Evolutionary conservation across 1,140 invertebrate genomes (phyloP).

Genomic region (Penaeus indicus): DNA sequence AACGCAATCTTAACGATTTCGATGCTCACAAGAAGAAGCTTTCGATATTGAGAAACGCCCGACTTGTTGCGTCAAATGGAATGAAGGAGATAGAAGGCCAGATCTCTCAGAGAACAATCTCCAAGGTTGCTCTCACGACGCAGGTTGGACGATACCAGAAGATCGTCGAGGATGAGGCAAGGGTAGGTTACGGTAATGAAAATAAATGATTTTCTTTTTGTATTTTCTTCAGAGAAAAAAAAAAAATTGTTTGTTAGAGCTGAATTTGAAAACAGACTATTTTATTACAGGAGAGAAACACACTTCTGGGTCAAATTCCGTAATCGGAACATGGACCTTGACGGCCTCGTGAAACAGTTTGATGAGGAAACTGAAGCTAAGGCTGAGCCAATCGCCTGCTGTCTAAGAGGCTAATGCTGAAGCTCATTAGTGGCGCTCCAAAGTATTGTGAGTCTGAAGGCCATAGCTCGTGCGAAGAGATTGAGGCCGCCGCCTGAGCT

Average conservation of each 20-base stretch:
- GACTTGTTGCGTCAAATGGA: constrained; percentile 52
- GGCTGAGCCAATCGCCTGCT: constrained; percentile 76
- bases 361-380: constrained; percentile 73
- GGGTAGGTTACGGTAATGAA: constrained; percentile 17
- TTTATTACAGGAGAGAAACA: constrained; percentile 72
- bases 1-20: constrained; percentile 79
- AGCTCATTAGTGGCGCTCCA: constrained; percentile 52
- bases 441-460: constrained; percentile 57
- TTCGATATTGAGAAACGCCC: constrained; percentile 70
- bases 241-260: neutral
- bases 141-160: constrained; percentile 55
- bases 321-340: constrained; percentile 72
- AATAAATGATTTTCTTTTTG: neutral
- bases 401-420: constrained; percentile 67
- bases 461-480: constrained; percentile 54
- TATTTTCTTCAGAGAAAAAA: neutral
- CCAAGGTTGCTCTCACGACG: constrained; percentile 69
- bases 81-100: constrained; percentile 75
- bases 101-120: constrained; percentile 73
- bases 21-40: constrained; percentile 97
- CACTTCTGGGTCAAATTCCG: constrained; percentile 53
- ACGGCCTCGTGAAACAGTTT: constrained; percentile 75
- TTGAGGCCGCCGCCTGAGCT: constrained; percentile 57
- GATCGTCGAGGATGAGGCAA: constrained; percentile 55
- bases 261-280: neutral